These are phyloP conservation scores for Amiota communis DNA, from an alignment of 2,888 invertebrate species.

Conservation along the genomic window DNA sequence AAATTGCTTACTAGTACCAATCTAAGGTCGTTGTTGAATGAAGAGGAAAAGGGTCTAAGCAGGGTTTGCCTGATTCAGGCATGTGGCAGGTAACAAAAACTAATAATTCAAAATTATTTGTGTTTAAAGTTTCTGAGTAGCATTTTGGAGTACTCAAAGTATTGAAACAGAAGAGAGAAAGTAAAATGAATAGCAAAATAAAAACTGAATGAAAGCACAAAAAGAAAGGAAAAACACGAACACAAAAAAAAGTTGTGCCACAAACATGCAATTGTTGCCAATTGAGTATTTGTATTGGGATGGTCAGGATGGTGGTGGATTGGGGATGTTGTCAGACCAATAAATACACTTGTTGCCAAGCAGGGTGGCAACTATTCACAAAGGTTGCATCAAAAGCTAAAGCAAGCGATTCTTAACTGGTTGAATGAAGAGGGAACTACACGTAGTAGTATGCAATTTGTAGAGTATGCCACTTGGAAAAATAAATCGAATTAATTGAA, in stretches of 20 bases:
- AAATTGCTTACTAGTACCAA: slow-evolving; percentile 47
- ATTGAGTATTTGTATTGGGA: not conserved
- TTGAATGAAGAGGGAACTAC: not conserved
- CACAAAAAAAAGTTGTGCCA: not conserved
- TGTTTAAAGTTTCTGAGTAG: slow-evolving; percentile 22
- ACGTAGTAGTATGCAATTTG: not conserved
- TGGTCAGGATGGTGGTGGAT: not conserved
- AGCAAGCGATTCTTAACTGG: not conserved
- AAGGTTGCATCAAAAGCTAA: not conserved
- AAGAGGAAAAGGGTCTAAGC: not conserved
- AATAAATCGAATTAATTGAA: slow-evolving; percentile 14
- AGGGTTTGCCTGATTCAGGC: not conserved
- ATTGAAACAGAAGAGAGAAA: slow-evolving; percentile 9
- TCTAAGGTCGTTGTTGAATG: too few species aligned
- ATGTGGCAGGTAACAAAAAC: slow-evolving; percentile 47
- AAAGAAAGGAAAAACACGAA: not conserved
- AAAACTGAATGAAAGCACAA: not conserved
- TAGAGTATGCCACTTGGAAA: not conserved
- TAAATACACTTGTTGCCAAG: slow-evolving; percentile 21
- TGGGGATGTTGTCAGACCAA: not conserved
- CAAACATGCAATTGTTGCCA: slow-evolving; percentile 21
- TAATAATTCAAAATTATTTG: slow-evolving; percentile 44
- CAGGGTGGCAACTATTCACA: not conserved
- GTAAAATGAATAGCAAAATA: slow-evolving; percentile 7
- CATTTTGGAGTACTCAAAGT: not conserved